These are phyloP conservation scores for Melanotaenia trifasciata DNA, from an alignment of 2,797 vertebrate genomes.

Conservation along the genomic window DNA sequence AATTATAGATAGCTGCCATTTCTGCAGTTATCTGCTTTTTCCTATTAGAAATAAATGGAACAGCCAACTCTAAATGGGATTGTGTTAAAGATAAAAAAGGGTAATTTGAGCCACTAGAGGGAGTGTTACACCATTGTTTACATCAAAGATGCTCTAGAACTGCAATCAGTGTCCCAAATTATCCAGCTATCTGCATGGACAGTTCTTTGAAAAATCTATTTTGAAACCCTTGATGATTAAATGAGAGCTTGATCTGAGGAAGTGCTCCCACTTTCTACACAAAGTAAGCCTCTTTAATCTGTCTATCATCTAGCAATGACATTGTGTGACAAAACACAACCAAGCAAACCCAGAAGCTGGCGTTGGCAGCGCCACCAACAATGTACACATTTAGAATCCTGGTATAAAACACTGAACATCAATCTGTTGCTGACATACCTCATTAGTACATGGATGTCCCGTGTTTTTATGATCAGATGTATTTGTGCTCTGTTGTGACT, in stretches of 20 bases:
- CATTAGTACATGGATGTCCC: constrained; percentile 43
- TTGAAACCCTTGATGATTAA: constrained; percentile 14
- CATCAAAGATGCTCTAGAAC: constrained; percentile 12
- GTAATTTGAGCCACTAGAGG: constrained; percentile 64
- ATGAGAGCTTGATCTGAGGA: constrained; percentile 13
- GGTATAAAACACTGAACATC: constrained; percentile 43
- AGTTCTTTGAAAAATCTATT: constrained; percentile 5
- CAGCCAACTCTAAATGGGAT: neutral
- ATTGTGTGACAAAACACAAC: neutral
- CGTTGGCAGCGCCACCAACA: constrained; percentile 50
- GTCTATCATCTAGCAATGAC: constrained; percentile 29
- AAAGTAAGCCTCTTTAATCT: constrained; percentile 27
- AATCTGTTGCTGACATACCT: constrained; percentile 61
- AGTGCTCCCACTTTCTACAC: constrained; percentile 13
- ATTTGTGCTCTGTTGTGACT: constrained; percentile 32
- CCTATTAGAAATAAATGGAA: constrained; percentile 3
- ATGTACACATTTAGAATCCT: constrained; percentile 38
- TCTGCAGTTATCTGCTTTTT: neutral
- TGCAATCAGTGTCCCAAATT: constrained; percentile 27
- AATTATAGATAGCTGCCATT: neutral
- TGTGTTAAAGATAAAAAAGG: neutral
- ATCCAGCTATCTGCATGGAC: constrained; percentile 17
- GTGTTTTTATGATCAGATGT: constrained; percentile 41
- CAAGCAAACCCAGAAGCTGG: constrained; percentile 32
- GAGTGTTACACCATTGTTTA: constrained; percentile 24